Evolutionary conservation across 2,888 invertebrate species (phyloP), one percentile per base, ranked within the genome.

Genomic region (Pollenia amentaria): DNA sequence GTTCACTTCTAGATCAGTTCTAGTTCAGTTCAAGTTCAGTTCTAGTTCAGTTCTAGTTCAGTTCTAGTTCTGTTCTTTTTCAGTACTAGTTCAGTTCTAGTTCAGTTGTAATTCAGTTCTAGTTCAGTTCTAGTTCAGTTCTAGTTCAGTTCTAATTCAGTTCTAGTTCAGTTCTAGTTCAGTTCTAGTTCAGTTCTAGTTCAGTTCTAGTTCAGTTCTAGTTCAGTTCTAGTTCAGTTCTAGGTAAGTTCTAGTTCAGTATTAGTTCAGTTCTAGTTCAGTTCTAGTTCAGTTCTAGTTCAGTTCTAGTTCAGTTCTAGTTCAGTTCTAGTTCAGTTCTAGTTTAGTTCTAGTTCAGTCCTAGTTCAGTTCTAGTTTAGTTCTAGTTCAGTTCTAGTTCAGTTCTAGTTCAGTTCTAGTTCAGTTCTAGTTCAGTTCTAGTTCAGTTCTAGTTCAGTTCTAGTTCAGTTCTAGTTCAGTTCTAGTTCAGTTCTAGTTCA

Each of bases 341-440:
- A 18, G 53, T 53, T 53, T 6, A 18, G 53, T 53, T 53, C 53
- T 53, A 21, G 53, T 53, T 53, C 53, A 18, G 53, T 53, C 18
- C 53, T 53, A 21, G 53, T 53, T 53, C 11, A 18, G 21, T 53
- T 53, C 53, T 53, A 53, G 53, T 53, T 53, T 18, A 18, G 53
- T 53, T 53, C 53, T 53, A 53, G 53, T 21, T 53, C 53, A 18
- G 53, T 53, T 53, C 53, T 53, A 53, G 53, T 53, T 53, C 53
- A 18, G 53, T 21, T 53, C 53, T 18, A 53, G 53, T 53, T 53
- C 10, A 18, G 10, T 53, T 18, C 18, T 18, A 18, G n/a, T 18
- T 53, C 18, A 10, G 18, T 53, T 53, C 53, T 53, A 10, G 18
- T 53, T 21, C 53, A 18, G 53, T 53, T 53, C 21, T 53, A 53